Percentiles rank a stretch among this genome's conserved stretches.
Evolutionary conservation across 2,113 vertebrate species (phyloP).

Genomic region (Rhipidura dahli): DNA sequence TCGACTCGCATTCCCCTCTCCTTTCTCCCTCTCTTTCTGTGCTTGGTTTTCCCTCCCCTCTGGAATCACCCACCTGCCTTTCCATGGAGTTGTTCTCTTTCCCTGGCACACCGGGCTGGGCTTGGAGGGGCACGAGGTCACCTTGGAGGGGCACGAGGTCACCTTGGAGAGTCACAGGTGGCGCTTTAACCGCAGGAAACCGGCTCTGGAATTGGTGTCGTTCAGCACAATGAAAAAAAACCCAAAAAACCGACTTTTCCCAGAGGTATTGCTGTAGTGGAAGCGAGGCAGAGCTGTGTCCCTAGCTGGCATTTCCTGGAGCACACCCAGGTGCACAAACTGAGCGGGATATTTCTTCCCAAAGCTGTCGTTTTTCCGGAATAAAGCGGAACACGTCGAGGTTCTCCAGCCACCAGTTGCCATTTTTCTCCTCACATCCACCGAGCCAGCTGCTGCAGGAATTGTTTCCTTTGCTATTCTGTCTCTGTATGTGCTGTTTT

Average conservation of each 20-base stretch:
- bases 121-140: background rate
- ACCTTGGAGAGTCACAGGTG: background rate
- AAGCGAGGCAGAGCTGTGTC: background rate
- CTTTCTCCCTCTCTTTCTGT: constrained; percentile 28
- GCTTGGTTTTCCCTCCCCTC: constrained; percentile 21
- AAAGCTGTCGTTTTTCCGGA: background rate
- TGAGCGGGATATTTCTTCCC: background rate
- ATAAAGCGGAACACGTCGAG: background rate
- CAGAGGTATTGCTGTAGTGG: background rate
- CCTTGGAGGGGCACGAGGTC: background rate
- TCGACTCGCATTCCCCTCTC: constrained; percentile 9
- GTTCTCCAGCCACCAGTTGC: background rate
- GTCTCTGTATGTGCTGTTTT: constrained; percentile 79
- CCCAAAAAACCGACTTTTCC: background rate
- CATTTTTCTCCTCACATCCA: constrained; percentile 62
- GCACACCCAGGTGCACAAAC: background rate
- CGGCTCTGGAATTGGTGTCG: background rate
- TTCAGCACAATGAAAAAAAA: background rate
- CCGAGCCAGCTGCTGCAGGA: constrained; percentile 33
- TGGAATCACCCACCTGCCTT: background rate
- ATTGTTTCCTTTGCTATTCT: constrained; percentile 58
- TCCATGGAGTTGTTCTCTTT: constrained; percentile 19
- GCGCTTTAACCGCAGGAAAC: background rate
- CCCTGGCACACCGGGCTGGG: background rate
- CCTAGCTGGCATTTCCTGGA: background rate